These are phyloP conservation scores for Tenebrosternarchus preto DNA, from an alignment of 2,113 vertebrate species.

Conservation along the genomic window DNA sequence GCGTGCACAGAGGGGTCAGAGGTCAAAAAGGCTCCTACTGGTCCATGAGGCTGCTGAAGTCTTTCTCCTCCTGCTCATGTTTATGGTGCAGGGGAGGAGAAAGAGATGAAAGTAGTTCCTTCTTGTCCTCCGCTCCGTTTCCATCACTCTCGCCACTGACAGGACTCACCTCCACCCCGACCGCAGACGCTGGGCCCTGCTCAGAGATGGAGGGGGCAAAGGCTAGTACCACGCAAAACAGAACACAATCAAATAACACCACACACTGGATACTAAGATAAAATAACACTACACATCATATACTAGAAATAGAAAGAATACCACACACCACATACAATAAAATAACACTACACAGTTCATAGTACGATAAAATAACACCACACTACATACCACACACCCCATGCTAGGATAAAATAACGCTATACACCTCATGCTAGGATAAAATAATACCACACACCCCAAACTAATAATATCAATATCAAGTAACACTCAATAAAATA, in stretches of 20 bases:
- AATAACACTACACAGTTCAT: too few relatives aligned
- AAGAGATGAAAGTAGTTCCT: constrained; percentile 44
- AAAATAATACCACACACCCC: neutral
- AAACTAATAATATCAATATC: too few relatives aligned
- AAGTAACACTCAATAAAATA: too few relatives aligned
- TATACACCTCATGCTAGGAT: neutral
- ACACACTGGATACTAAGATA: too few relatives aligned
- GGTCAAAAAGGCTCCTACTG: constrained; percentile 72
- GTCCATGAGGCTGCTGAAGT: constrained; percentile 66
- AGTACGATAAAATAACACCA: too few relatives aligned
- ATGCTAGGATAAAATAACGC: too few relatives aligned
- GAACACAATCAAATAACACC: too few relatives aligned
- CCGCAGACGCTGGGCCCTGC: constrained; percentile 55
- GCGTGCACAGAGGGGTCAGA: neutral
- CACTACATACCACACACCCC: too few relatives aligned
- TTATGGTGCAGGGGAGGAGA: constrained; percentile 57
- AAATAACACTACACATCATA: too few relatives aligned
- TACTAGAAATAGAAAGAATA: too few relatives aligned
- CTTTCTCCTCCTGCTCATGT: constrained; percentile 62
- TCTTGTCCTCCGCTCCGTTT: neutral
- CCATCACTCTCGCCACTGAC: constrained; percentile 51
- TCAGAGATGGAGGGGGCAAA: neutral
- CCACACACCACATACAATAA: too few relatives aligned
- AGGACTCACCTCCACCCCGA: constrained; percentile 53
- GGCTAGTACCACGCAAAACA: neutral